phyloP scores from a whole-genome alignment of 2,888 invertebrate species.

The Scrobipalpa atriplicella region DNA sequence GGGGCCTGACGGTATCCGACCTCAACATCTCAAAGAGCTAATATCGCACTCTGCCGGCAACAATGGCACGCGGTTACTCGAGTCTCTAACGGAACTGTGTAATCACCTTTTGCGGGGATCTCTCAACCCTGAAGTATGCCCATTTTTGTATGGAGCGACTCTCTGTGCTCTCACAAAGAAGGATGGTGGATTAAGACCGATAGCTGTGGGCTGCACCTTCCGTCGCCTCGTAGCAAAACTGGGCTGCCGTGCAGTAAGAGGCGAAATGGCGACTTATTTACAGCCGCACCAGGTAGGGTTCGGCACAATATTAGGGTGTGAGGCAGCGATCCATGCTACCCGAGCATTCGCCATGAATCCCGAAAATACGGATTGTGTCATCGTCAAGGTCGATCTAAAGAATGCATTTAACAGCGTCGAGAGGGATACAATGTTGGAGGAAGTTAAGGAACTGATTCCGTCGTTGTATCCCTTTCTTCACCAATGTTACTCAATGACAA shows the following conservation, averaged over 20 bases:
- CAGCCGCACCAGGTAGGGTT: slow-evolving; percentile 12
- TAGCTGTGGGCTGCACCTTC: neutral
- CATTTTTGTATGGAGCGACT: slow-evolving; percentile 2
- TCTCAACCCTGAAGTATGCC: neutral
- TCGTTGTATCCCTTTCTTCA: slow-evolving; percentile 3
- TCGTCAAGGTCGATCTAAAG: slow-evolving; percentile 9
- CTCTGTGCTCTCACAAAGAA: slow-evolving; percentile 9
- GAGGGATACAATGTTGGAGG: neutral
- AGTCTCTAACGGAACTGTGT: neutral
- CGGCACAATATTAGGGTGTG: slow-evolving; percentile 10
- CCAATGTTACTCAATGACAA: too few species aligned
- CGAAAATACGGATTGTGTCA: neutral
- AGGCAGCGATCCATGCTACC: too few species aligned
- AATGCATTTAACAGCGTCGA: slow-evolving; percentile 16
- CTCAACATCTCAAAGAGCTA: slow-evolving; percentile 27
- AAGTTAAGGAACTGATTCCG: slow-evolving; percentile 2
- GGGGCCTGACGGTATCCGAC: slow-evolving; percentile 31
- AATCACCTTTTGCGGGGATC: neutral
- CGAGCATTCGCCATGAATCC: neutral
- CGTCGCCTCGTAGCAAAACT: slow-evolving; percentile 4
- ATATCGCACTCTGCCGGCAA: neutral
- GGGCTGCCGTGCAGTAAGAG: slow-evolving; percentile 1
- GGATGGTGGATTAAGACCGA: neutral
- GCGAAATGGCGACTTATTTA: neutral
- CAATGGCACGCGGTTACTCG: slow-evolving; percentile 4